Percentiles rank a stretch among this genome's conserved stretches.
Conservation (phyloP, 2,113 vertebrate genomes). For the Urocynchramus pylzowi region DNA sequence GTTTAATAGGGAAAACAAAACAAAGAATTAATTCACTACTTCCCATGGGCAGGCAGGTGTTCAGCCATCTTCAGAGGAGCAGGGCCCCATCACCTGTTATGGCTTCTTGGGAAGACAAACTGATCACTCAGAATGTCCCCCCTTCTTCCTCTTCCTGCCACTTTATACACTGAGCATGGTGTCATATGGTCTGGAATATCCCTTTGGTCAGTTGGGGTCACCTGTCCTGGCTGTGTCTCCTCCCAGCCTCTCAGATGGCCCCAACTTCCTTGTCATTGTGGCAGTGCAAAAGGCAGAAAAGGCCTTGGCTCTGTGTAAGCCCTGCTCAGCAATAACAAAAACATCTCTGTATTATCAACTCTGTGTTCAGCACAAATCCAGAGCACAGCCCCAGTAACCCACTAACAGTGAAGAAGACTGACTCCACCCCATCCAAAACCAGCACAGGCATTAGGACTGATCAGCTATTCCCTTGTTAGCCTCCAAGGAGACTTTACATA, state of each 20-base stretch:
- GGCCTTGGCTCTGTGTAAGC: not conserved
- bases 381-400: not conserved
- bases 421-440: not conserved
- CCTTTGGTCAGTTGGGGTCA: not conserved
- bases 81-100: not conserved
- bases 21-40: not conserved
- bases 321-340: not conserved
- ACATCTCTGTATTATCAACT: not conserved
- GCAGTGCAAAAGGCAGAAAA: not conserved
- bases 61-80: not conserved
- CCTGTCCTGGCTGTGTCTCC: not conserved
- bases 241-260: not conserved
- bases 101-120: not conserved
- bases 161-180: not conserved
- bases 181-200: not conserved
- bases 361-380: not conserved
- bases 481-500: not conserved
- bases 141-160: not conserved
- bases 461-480: not conserved
- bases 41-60: not conserved
- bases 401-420: not conserved
- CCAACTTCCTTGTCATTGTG: not conserved
- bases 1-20: not conserved
- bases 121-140: not conserved
- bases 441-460: not conserved